phyloP scores from a whole-genome alignment of 2,797 vertebrate genomes.

The Melanitta fusca region DNA sequence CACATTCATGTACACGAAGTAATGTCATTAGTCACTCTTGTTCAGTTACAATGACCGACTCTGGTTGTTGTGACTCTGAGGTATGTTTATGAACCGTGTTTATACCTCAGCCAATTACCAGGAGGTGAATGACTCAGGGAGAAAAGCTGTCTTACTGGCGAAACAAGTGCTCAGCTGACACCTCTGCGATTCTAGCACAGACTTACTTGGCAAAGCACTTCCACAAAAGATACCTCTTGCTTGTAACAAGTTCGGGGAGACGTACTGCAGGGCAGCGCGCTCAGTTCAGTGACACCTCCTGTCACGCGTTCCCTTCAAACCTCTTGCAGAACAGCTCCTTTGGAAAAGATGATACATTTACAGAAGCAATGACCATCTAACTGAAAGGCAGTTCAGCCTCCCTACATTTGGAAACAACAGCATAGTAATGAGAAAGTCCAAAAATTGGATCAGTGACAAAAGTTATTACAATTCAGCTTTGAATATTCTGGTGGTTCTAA shows the following conservation, averaged over 20 bases:
- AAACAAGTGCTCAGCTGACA: background rate
- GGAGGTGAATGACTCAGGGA: background rate
- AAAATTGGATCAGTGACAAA: background rate
- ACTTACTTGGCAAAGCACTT: background rate
- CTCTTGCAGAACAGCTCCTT: background rate
- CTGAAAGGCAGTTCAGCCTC: background rate
- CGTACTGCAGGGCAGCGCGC: rapidly evolving
- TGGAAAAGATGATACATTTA: background rate
- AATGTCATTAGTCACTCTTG: background rate
- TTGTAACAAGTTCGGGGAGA: background rate
- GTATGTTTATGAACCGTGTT: constrained; percentile 21
- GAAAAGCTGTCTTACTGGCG: background rate
- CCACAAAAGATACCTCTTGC: background rate
- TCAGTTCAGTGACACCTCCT: background rate
- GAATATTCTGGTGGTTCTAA: background rate
- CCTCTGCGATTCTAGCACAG: background rate
- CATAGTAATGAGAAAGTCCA: background rate
- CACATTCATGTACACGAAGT: background rate
- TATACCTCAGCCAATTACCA: background rate
- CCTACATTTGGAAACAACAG: background rate
- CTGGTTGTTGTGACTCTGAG: background rate
- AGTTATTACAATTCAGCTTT: background rate
- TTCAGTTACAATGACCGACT: background rate
- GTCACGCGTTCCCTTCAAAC: background rate
- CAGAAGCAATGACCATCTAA: background rate